Evolutionary conservation across 2,113 vertebrate genomes (phyloP).

Genomic region (Salminus brasiliensis): DNA sequence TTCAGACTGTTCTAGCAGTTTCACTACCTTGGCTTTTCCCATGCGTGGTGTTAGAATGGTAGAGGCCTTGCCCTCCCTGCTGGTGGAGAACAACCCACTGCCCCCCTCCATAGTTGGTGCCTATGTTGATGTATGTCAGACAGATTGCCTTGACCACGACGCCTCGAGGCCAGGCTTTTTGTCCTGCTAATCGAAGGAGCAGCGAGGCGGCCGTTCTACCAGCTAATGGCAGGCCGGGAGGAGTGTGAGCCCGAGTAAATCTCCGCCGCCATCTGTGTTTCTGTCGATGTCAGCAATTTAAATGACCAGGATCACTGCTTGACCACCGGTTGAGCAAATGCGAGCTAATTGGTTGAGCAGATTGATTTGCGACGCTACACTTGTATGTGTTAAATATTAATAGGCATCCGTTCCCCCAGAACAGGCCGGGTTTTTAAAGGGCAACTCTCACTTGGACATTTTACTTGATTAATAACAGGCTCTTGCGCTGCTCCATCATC

Average conservation of each 20-base stretch:
- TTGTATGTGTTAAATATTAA: constrained; percentile 79
- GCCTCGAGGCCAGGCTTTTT: no score
- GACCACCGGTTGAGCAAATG: constrained; percentile 73
- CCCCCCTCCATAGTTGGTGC: no score
- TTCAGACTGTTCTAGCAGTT: no score
- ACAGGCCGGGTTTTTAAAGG: constrained; percentile 74
- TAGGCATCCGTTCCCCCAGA: constrained; percentile 67
- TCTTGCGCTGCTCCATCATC: constrained; percentile 52
- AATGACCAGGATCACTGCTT: constrained; percentile 63
- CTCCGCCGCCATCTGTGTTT: constrained; percentile 6
- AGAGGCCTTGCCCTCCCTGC: no score
- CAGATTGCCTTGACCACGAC: no score
- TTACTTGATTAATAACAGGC: constrained; percentile 72
- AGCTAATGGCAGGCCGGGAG: not conserved
- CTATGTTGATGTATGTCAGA: no score
- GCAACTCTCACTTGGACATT: constrained; percentile 66
- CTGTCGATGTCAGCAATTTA: constrained; percentile 56
- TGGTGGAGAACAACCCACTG: no score
- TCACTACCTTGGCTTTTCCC: no score
- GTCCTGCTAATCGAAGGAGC: not conserved
- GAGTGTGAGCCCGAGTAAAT: constrained; percentile 5
- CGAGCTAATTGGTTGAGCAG: constrained; percentile 71
- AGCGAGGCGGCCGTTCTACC: not conserved
- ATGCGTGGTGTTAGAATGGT: no score
- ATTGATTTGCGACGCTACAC: constrained; percentile 73